Conservation (phyloP, 2,797 vertebrate species). For the Rhinella marina region DNA sequence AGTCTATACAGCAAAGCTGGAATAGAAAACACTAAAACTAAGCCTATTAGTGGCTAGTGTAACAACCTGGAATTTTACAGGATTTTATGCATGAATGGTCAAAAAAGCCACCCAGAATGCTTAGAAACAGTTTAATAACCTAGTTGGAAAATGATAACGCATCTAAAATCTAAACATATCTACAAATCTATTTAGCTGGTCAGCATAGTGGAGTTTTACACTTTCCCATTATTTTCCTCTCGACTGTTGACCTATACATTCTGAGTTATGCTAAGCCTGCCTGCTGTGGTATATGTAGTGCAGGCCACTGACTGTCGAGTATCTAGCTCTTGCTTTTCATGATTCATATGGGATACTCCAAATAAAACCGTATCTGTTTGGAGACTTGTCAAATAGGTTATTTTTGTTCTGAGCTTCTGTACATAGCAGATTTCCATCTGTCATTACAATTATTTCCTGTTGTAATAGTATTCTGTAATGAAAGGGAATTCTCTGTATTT, state of each 20-base stretch:
- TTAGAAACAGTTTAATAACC: too few species aligned
- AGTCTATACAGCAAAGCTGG: too few species aligned
- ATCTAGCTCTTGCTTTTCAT: neutral
- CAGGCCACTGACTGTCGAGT: neutral
- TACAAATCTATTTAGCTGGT: too few species aligned
- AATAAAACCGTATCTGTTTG: neutral
- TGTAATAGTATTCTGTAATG: neutral
- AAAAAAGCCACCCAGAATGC: too few species aligned
- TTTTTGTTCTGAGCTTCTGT: conserved; percentile 11
- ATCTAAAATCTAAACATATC: too few species aligned
- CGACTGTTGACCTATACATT: neutral
- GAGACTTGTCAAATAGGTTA: neutral
- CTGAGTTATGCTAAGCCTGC: neutral
- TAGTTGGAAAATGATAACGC: too few species aligned
- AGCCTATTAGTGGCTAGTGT: too few species aligned
- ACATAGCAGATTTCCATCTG: conserved; percentile 12
- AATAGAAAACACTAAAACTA: too few species aligned
- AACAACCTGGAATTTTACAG: too few species aligned
- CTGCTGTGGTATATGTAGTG: neutral
- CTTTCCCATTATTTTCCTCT: too few species aligned
- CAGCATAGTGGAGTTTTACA: too few species aligned
- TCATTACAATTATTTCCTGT: conserved; percentile 4
- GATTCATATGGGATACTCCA: neutral
- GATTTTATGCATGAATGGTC: too few species aligned
- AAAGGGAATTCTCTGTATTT: neutral